These are phyloP conservation scores for Tympanuchus pallidicinctus DNA, from an alignment of 2,113 vertebrate genomes.

Conservation along the genomic window DNA sequence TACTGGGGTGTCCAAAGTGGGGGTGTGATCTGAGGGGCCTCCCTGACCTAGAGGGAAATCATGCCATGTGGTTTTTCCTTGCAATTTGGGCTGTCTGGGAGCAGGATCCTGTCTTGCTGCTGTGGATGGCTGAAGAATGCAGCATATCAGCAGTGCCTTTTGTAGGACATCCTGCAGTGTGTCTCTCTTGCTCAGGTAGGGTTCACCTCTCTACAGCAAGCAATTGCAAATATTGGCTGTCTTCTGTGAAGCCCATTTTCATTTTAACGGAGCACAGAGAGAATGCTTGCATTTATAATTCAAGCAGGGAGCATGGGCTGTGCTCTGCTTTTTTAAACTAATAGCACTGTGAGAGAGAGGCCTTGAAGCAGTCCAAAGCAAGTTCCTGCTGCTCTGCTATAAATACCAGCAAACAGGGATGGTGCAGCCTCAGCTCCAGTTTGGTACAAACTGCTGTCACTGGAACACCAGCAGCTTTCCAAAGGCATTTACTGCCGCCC, in stretches of 20 bases:
- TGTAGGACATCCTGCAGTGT: not conserved
- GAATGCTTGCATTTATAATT: not conserved
- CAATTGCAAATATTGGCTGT: not conserved
- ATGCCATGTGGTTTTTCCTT: not conserved
- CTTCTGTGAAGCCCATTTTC: not conserved
- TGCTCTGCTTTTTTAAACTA: not conserved
- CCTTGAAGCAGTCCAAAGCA: slow-evolving; percentile 18
- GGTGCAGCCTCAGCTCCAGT: not conserved
- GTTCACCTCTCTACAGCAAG: not conserved
- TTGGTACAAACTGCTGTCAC: not conserved
- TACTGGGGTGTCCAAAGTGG: no score
- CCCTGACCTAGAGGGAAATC: not conserved
- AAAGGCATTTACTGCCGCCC: not conserved
- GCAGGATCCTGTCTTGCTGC: not conserved
- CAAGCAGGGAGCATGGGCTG: not conserved
- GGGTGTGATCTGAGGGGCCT: not conserved
- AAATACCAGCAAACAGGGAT: not conserved
- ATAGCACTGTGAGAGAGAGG: not conserved
- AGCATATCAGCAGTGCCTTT: not conserved
- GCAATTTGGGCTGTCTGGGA: not conserved
- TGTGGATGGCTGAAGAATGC: not conserved
- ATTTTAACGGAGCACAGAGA: not conserved
- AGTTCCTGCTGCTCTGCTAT: slow-evolving; percentile 21
- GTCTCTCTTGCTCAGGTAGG: not conserved
- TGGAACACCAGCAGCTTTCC: not conserved